Base-by-base conservation (phyloP, 2,113 vertebrate genomes). In the Centropus bengalensis region DNA sequence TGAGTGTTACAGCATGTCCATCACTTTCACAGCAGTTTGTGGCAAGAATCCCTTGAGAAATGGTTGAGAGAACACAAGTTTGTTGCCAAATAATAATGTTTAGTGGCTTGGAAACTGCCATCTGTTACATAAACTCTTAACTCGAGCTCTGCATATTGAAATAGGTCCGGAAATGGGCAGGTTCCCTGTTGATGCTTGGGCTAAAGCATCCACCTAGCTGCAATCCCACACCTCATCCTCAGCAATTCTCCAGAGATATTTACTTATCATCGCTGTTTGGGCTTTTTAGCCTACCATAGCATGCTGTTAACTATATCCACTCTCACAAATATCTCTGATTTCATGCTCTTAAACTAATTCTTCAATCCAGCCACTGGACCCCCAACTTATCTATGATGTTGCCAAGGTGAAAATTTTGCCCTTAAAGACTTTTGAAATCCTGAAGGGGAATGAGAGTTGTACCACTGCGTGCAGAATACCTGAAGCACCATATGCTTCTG, bases 41-140 rank as follows among this genome's bases (percentile, higher is more conserved):
- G 80, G 88, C 87, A 82, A 92, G 95, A 92, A 91, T 97, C 91
- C 73, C 88, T 67, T 64, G 89, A 94, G 95, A 95, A 97, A 93
- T 27, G 13, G 26, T 88, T 89, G 70, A 92, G 60, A 59, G 81
- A 85, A 73, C 38, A 8, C 38, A 95, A 90, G 60, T 71, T 76
- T 87, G 45, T 86, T 97, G 96, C 96, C 93, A 96, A 92, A 94
- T 94, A 95, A 79, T 92, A 91, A 94, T 87, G 74, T 92, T 97
- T 67, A 92, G 93, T 97, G 97, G 96, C 80, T 98, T 82, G 93
- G 93, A 97, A 95, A 82, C 33, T 96, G 86, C 96, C 94, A 94
- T 97, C 96, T 97, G 96, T 88, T 92, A 69, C 78, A 94, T 15
- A 94, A 85, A 54, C 69, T 87, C 93, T 92, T 95, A 97, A 94